These are phyloP conservation scores for Scophthalmus maximus DNA, from an alignment of 2,113 vertebrate genomes.

Conservation along the genomic window DNA sequence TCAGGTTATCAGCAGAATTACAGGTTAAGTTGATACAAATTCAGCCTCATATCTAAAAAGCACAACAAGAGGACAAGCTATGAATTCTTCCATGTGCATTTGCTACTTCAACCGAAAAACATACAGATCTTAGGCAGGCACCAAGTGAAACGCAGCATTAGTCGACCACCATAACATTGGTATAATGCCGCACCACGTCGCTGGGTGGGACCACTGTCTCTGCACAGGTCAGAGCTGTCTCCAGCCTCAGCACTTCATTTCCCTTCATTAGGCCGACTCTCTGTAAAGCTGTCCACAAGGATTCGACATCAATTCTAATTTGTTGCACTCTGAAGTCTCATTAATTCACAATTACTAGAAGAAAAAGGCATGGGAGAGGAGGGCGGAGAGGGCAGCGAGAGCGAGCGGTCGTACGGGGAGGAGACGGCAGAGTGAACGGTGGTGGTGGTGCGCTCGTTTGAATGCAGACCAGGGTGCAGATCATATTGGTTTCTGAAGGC, in stretches of 20 bases:
- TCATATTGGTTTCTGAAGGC: conserved; percentile 15
- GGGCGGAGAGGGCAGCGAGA: conserved; percentile 16
- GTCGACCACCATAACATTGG: conserved; percentile 4
- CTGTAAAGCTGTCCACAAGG: conserved; percentile 64
- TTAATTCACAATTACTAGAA: conserved; percentile 73
- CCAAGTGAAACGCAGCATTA: not conserved
- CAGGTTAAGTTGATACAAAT: conserved; percentile 39
- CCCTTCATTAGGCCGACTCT: conserved; percentile 64
- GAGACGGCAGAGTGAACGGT: conserved; percentile 17
- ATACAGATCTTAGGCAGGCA: too few species aligned
- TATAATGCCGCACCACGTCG: conserved; percentile 8
- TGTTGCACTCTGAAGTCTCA: conserved; percentile 74
- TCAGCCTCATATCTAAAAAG: not conserved
- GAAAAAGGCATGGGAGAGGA: conserved; percentile 22
- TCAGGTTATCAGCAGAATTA: conserved; percentile 20
- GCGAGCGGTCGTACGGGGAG: conserved; percentile 1
- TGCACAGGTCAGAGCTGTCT: conserved; percentile 52
- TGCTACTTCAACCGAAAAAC: not conserved
- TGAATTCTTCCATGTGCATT: not conserved
- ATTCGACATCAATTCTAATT: conserved; percentile 78
- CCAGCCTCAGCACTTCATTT: conserved; percentile 65
- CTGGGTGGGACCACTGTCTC: conserved; percentile 15
- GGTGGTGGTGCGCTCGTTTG: not conserved
- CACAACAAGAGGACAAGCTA: not conserved
- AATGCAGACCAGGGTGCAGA: conserved; percentile 30